Conservation (phyloP, 2,888 invertebrate species). For the Scaptomyza caliginosa region DNA sequence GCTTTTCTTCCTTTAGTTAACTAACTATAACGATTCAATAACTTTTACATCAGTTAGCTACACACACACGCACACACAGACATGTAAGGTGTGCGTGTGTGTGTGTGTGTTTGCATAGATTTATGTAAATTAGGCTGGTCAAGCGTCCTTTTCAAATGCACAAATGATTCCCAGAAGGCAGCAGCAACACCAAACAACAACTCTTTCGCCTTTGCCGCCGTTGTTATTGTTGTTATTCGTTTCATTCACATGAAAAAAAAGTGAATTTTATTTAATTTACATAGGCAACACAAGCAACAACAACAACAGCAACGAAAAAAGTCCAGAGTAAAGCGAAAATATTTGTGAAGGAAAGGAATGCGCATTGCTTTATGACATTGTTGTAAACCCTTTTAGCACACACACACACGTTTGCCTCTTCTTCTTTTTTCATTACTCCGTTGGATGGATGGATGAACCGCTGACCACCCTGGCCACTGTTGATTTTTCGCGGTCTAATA, state of each 20-base stretch:
- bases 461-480: conserved; percentile 74
- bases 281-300: conserved; percentile 32
- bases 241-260: conserved; percentile 67
- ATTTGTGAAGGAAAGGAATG: conserved; percentile 53
- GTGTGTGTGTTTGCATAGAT: conserved; percentile 60
- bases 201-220: conserved; percentile 41
- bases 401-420: conserved; percentile 32
- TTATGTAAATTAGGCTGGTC: conserved; percentile 70
- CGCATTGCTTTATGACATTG: conserved; percentile 72
- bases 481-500: conserved; percentile 77
- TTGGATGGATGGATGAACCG: conserved; percentile 2
- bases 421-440: not conserved
- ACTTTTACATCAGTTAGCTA: not conserved
- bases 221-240: not conserved
- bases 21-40: no score
- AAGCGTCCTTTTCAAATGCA: conserved; percentile 53
- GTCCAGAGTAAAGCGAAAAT: conserved; percentile 13
- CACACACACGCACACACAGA: not conserved
- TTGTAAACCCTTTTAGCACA: conserved; percentile 72
- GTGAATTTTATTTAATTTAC: conserved; percentile 61
- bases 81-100: not conserved
- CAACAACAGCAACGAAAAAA: conserved; percentile 1
- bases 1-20: not conserved
- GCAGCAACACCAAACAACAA: conserved; percentile 32
- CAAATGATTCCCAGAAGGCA: conserved; percentile 76